phyloP scores from a whole-genome alignment of 1,140 invertebrate genomes.

The Centruroides vittatus region DNA sequence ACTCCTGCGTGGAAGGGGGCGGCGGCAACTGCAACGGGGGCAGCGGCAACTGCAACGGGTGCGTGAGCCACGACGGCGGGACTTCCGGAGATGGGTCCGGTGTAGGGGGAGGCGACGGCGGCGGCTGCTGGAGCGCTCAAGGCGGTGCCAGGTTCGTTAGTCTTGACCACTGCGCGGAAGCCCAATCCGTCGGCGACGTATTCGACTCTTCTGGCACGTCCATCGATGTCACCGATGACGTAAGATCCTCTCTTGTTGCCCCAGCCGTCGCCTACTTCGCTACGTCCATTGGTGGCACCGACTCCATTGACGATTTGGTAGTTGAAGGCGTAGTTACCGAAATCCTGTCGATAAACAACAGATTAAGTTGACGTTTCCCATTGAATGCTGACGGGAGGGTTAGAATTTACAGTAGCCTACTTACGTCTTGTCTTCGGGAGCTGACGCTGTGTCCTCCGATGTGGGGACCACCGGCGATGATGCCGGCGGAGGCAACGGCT shows the following conservation, averaged over 20 bases:
- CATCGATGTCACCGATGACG: conserved; percentile 7
- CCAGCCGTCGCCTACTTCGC: conserved; percentile 16
- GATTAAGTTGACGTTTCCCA: neutral
- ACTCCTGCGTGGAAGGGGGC: too few species aligned
- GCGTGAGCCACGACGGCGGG: neutral
- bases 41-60: neutral
- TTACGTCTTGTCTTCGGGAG: too few species aligned
- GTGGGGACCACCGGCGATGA: neutral
- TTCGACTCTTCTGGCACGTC: conserved; percentile 6
- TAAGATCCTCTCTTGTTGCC: conserved; percentile 14
- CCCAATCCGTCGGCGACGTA: conserved; percentile 6
- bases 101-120: neutral
- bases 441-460: too few species aligned
- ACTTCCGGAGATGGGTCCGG: neutral
- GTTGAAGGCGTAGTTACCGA: conserved; percentile 18
- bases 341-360: conserved; percentile 1
- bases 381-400: neutral
- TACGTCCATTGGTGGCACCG: conserved; percentile 17
- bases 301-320: conserved; percentile 17
- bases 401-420: neutral
- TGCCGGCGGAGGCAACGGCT: too few species aligned
- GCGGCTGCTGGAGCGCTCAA: conserved; percentile 14
- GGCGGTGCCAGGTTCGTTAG: conserved; percentile 5
- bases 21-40: neutral
- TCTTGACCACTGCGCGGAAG: conserved; percentile 6